phyloP scores from a whole-genome alignment of 1,140 invertebrate species.

The Zaprionus vittiger region DNA sequence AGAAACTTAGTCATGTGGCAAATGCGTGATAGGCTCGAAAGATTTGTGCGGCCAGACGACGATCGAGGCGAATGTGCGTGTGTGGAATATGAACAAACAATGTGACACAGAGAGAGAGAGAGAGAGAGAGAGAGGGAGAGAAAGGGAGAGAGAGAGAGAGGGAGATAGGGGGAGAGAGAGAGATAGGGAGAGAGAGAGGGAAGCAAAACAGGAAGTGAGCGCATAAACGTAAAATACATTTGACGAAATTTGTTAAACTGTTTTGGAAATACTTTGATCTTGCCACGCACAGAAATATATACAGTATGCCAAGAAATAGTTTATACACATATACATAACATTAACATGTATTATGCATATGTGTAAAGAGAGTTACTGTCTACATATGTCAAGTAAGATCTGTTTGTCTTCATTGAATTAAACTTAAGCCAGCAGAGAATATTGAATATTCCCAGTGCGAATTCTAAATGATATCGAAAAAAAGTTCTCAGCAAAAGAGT shows the following conservation, averaged over 20 bases:
- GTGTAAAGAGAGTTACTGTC: no score
- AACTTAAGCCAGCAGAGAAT: no score
- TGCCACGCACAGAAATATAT: not conserved
- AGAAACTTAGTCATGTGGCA: constrained; percentile 61
- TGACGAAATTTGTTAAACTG: not conserved
- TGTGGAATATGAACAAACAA: not conserved
- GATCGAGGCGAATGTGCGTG: constrained; percentile 22
- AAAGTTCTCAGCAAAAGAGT: not conserved
- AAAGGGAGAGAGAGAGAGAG: not conserved
- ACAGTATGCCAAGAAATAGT: no score
- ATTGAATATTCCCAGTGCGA: no score
- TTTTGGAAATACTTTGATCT: constrained; percentile 8
- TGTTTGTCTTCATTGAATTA: not conserved
- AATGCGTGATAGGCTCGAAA: constrained; percentile 65
- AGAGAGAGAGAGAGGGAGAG: not conserved
- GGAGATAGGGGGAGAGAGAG: not conserved
- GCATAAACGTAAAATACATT: no score
- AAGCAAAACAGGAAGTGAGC: not conserved
- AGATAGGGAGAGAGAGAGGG: not conserved
- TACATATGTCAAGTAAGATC: not conserved
- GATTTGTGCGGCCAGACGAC: constrained; percentile 16
- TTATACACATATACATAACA: no score
- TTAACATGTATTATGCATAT: no score
- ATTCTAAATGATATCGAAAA: not conserved
- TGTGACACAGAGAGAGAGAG: constrained; percentile 3